Conservation (phyloP, 37 sponge, comb jelly and placozoan genomes). For the Spongilla lacustris region DNA sequence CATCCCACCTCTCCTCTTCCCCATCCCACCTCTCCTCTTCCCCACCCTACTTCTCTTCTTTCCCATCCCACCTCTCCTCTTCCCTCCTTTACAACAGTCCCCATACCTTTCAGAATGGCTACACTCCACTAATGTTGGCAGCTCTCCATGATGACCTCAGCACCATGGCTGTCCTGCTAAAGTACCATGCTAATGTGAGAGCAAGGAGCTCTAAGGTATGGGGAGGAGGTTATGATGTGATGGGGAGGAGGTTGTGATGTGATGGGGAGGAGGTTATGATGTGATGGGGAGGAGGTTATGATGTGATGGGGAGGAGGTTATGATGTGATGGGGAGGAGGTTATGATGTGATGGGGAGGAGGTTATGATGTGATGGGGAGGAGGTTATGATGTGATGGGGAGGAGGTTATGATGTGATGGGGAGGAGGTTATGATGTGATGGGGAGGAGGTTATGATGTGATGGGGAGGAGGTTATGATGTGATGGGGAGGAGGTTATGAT, state of each 20-base stretch:
- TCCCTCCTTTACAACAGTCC: no score
- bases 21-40: not conserved
- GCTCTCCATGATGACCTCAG: not conserved
- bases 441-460: not conserved
- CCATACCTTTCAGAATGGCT: not conserved
- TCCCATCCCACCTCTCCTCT: not conserved
- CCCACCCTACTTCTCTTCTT: not conserved
- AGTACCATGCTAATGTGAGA: not conserved
- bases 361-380: no score
- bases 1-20: not conserved
- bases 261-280: not conserved
- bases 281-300: no score
- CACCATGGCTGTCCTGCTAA: not conserved
- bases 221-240: not conserved
- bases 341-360: no score
- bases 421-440: not conserved
- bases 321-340: no score
- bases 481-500: no score
- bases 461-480: no score
- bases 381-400: no score
- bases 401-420: not conserved
- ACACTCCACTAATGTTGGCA: not conserved
- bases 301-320: no score
- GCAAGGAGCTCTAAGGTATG: not conserved
- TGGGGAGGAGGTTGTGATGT: not conserved